These are phyloP conservation scores for Gobio gobio DNA, from an alignment of 2,113 vertebrate species.

Conservation along the genomic window DNA sequence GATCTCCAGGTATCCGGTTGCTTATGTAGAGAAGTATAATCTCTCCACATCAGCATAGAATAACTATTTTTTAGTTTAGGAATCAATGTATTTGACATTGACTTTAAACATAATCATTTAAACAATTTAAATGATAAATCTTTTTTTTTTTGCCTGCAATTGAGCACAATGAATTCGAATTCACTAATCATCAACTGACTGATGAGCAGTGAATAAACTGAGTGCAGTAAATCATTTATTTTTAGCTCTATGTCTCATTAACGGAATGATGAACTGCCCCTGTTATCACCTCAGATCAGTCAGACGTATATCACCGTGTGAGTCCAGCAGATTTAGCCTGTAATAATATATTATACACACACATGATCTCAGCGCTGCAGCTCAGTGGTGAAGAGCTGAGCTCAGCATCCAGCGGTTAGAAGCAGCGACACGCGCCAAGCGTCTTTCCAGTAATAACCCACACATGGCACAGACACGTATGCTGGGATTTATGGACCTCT, in stretches of 20 bases:
- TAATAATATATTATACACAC: slow-evolving; percentile 64
- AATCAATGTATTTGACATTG: neutral
- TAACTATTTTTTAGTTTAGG: neutral
- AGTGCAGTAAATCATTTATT: slow-evolving; percentile 12
- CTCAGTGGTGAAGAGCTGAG: slow-evolving; percentile 63
- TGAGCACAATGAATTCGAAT: neutral
- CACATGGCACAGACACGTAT: slow-evolving; percentile 70
- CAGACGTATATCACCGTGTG: slow-evolving; percentile 64
- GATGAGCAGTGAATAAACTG: neutral
- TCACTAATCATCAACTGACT: neutral
- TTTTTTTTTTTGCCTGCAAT: neutral
- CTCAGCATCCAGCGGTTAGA: slow-evolving; percentile 72
- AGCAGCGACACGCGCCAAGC: slow-evolving; percentile 66
- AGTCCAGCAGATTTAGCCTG: slow-evolving; percentile 65
- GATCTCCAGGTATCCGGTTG: no score
- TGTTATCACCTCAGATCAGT: slow-evolving; percentile 58
- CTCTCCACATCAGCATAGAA: neutral
- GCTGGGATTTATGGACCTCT: slow-evolving; percentile 4
- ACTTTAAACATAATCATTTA: neutral
- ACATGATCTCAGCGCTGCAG: slow-evolving; percentile 45
- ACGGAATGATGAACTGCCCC: neutral
- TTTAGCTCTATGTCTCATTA: slow-evolving; percentile 3
- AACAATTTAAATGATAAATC: neutral
- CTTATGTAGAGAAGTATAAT: neutral
- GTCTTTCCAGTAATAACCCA: slow-evolving; percentile 77